Percentiles rank a stretch among this genome's conserved stretches.
phyloP scores from a whole-genome alignment of 2,113 vertebrate genomes.

The Ondatra zibethicus region DNA sequence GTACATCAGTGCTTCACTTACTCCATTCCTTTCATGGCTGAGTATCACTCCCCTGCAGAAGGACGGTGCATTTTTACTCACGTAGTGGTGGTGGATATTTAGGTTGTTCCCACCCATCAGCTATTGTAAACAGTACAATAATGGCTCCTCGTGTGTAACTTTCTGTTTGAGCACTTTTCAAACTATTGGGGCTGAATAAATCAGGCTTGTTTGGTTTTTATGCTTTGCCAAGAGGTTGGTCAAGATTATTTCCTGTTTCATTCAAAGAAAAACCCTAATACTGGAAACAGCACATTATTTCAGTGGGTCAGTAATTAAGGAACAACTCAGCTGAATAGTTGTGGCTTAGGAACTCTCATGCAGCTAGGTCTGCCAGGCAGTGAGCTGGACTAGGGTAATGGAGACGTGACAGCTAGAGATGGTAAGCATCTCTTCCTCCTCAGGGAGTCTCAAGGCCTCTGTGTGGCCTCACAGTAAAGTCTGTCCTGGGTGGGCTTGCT shows the following conservation, averaged over 20 bases:
- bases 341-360: neutral
- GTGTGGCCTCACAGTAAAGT: neutral
- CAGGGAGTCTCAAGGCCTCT: neutral
- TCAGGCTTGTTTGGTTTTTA: neutral
- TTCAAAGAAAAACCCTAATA: neutral
- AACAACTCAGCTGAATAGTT: neutral
- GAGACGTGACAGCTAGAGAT: neutral
- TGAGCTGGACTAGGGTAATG: neutral
- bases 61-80: neutral
- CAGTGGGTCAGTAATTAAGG: neutral
- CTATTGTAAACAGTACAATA: neutral
- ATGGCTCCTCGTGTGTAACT: neutral
- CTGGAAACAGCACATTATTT: neutral
- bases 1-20: neutral
- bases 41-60: neutral
- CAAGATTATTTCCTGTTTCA: neutral
- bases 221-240: neutral
- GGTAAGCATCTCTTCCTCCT: neutral
- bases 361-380: neutral
- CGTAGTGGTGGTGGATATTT: neutral
- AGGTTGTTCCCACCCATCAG: neutral
- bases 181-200: neutral
- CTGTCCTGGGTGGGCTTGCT: neutral
- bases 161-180: neutral
- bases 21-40: neutral